Percentiles rank a stretch among this genome's conserved stretches.
Conservation (phyloP, 2,113 vertebrate genomes). For the Larimichthys polyactis region DNA sequence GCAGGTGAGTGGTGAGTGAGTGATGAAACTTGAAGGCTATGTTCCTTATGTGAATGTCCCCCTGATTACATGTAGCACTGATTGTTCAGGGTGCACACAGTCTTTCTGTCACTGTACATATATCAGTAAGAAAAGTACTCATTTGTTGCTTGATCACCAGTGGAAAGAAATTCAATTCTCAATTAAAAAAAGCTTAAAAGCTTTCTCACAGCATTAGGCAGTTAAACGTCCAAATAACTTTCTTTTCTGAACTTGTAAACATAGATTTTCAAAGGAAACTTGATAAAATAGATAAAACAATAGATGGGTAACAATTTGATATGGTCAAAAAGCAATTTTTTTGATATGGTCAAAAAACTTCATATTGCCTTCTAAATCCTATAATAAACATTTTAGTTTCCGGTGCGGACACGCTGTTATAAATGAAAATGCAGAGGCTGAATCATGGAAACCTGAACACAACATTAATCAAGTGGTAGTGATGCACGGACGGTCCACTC, state of each 20-base stretch:
- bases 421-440: neutral
- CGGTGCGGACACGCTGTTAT: neutral
- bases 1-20: slow-evolving; percentile 49
- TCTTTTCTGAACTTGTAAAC: too few species aligned
- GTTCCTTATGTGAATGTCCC: slow-evolving; percentile 19
- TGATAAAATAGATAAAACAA: too few species aligned
- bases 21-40: slow-evolving; percentile 29
- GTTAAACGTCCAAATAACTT: too few species aligned
- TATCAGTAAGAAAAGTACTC: neutral
- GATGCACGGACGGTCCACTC: slow-evolving; percentile 25
- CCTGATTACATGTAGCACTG: slow-evolving; percentile 37
- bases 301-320: too few species aligned
- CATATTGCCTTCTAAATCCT: neutral
- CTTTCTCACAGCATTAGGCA: neutral
- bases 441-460: neutral
- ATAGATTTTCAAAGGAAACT: too few species aligned
- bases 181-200: neutral
- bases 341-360: neutral
- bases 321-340: neutral
- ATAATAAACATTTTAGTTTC: neutral
- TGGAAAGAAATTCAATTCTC: neutral
- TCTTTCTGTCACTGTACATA: neutral
- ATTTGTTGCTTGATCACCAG: slow-evolving; percentile 5
- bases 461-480: neutral
- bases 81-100: slow-evolving; percentile 3